phyloP scores from a whole-genome alignment of 1,140 invertebrate species.

The Polypedilum vanderplanki region DNA sequence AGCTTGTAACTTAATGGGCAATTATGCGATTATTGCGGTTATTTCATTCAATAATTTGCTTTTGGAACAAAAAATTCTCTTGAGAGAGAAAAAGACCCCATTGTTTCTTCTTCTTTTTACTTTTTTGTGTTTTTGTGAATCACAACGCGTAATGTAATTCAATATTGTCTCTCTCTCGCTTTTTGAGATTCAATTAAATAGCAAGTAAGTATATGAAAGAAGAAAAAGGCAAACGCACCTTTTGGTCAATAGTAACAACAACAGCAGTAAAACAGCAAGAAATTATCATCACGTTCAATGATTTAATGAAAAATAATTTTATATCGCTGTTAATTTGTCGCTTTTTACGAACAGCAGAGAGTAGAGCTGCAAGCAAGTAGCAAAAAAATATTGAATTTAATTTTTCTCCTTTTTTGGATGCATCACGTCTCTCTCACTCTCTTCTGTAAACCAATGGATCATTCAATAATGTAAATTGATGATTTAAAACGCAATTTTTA shows the following conservation, averaged over 20 bases:
- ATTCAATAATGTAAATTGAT: too few relatives aligned
- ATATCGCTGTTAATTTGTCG: slow-evolving; percentile 17
- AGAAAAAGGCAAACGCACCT: slow-evolving; percentile 1
- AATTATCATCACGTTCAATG: slow-evolving; percentile 13
- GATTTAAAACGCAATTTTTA: too few relatives aligned
- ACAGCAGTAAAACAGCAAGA: slow-evolving; percentile 2
- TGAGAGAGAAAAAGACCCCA: not conserved
- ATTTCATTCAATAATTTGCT: slow-evolving; percentile 19
- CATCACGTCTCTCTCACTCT: slow-evolving; percentile 17
- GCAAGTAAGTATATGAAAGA: not conserved
- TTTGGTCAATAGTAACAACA: not conserved
- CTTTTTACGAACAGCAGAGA: not conserved
- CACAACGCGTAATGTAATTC: not conserved
- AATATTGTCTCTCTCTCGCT: not conserved
- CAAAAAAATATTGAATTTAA: not conserved
- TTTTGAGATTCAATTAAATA: not conserved
- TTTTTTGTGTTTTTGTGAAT: not conserved
- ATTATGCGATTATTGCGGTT: slow-evolving; percentile 17
- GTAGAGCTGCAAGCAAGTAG: too few relatives aligned
- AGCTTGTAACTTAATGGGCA: slow-evolving; percentile 17
- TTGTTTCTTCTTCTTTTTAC: slow-evolving; percentile 5
- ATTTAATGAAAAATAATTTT: slow-evolving; percentile 17
- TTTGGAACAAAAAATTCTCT: not conserved
- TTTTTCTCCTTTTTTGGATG: slow-evolving; percentile 17
- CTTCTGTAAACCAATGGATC: not conserved